Evolutionary conservation across 2,888 invertebrate species (phyloP), one percentile per base, ranked within the genome.

Genomic region (Standfussiana lucernea): DNA sequence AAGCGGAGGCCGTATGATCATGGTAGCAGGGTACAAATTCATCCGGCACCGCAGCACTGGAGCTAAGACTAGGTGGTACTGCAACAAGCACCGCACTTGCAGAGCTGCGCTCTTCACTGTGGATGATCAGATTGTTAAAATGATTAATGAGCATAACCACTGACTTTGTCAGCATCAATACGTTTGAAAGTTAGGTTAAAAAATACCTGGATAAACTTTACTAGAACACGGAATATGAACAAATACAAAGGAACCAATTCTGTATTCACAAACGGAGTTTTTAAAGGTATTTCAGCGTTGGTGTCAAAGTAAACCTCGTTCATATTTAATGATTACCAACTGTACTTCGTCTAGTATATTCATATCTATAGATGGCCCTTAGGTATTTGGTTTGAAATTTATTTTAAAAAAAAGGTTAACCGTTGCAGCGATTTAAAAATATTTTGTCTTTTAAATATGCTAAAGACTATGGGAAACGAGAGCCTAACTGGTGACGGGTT

Each of bases 21-120:
- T 37, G 5, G 7, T 80, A 3, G 59, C n/a, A n/a, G 78, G 78
- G 13, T 80, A 81, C 62, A 45, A 21, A 37, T 79, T 79, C 32
- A 74, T 74, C 8, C 66, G 53, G 0, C 81, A 79, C 53, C 67
- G 24, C 32, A 64, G 15, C 0, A 1, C 40, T 40, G 64, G 40
- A 8, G 37, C 15, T 64, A 64, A 64, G n/a, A 64, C 64, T 15
- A 64, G 64, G 40, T 64, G 64, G 64, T 15, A 40, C 64, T 64
- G 64, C 64, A 64, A 15, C 15, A 64, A 40, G 64, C 40, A 64
- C 40, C 37, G 64, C 64, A 40, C 40, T 40, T 64, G 64, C 64
- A 64, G n/a, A 64, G 62, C 62, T 64, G 62, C 62, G 13, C n/a
- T 64, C 40, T 62, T 15, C 37, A 62, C 62, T 37, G 13, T 62